Base-by-base conservation (phyloP, 2,113 vertebrate genomes). In the Xiphorhynchus elegans region DNA sequence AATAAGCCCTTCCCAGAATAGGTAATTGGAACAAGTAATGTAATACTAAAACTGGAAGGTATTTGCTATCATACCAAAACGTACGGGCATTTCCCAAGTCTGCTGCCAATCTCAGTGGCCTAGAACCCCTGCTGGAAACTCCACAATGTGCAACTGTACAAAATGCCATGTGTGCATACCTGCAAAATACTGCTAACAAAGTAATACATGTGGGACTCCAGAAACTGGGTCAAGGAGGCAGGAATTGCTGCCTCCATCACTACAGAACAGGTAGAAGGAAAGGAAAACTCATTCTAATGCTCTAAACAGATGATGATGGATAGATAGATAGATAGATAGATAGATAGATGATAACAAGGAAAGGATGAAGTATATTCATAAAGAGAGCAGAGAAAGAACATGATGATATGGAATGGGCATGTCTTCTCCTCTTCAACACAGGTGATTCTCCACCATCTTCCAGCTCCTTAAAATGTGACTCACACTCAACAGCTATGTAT, bases 151-250 rank as follows among this genome's bases (percentile, higher is more conserved):
- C 25, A 94, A 28, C 40, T 1, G 1, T 21, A 42, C 14, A 9
- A 25, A 75, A 8, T 1, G 1, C 13, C 8, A 6, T 0, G 3
- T 39, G 15, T 33, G 12, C 29, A 40, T 12, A 69, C 11, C 37
- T 62, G 25, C n/a, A 74, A 66, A 58, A 1, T 46, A 39, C 25
- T 46, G 31, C 23, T 28, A 66, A 74, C 8, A 62, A 12, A 3
- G 13, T 23, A 88, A 69, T 28, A 13, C 18, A 16, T 6, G 15
- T 39, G 26, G 29, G 35, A 78, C 9, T 39, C 5, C 53, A 64
- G 73, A 89, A 91, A 70, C 0, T 50, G 60, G n/a, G 25, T 33
- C 77, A 84, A 81, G 20, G 25, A 44, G 31, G 17, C 23, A 87
- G 53, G 9, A 28, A 55, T 9, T 84, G 20, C 37, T 87, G 58